Base-by-base conservation (phyloP, 1,140 invertebrate genomes). In the Bacillus rossius region DNA sequence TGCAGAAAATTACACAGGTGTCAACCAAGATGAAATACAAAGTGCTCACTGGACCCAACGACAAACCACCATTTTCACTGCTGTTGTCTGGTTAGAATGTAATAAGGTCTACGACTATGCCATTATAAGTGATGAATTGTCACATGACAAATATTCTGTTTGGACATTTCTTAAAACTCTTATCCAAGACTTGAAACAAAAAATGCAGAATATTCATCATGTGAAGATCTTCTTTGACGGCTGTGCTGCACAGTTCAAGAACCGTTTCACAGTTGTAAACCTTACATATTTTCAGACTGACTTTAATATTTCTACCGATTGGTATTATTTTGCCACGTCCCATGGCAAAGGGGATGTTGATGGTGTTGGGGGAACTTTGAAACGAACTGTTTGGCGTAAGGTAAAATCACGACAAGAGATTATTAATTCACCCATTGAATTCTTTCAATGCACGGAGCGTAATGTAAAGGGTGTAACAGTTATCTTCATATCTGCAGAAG, bases 301-400 rank as follows among this genome's bases (percentile, higher is more conserved):
- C 57, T 65, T 62, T 56, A 52, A 48, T 8, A 19, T 71, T 14
- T 29, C 51, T 26, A 66, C 58, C 3, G 62, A 69, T 51, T 71
- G 69, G 68, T 17, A 62, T 45, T 69, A 68, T 65, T 61, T 62
- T 25, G 62, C 65, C 37, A 69, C 64, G 8, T 57, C 51, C 14
- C 69, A 69, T 55, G 68, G 66, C 8, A 71, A 69, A 55, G 59
- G 56, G 13, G 49, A 57, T 16, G 62, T 65, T 43, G 67, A 68
- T 52, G 60, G 64, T 13, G 52, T 66, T n/a, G 29, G 29, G 29
- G 29, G 29, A 34, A 34, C 29, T 34, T 34, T 34, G 29, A 34
- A 34, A 34, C 4, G 29, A 34, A 34, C 29, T 34, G 29, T 34
- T 34, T 34, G 29, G 29, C 29, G 29, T 34, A 34, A 7, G 29